phyloP scores from a whole-genome alignment of 2,113 vertebrate genomes.

The Myotis davidii region DNA sequence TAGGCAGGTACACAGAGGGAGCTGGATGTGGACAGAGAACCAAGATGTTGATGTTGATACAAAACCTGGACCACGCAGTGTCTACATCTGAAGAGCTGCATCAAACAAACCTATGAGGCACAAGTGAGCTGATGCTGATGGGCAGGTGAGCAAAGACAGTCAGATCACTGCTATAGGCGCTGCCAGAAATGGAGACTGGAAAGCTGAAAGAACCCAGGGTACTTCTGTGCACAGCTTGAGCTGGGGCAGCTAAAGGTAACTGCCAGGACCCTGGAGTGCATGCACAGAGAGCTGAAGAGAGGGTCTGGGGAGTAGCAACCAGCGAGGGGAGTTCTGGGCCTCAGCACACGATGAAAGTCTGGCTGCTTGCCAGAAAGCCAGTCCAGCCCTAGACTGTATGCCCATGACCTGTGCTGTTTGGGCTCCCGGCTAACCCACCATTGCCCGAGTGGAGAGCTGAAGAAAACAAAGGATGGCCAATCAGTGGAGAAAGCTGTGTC shows the following conservation, averaged over 20 bases:
- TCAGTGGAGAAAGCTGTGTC: background rate
- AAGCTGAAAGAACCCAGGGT: background rate
- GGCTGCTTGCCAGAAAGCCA: background rate
- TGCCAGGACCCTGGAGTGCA: background rate
- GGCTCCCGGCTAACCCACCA: background rate
- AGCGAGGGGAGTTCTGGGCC: background rate
- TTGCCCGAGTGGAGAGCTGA: background rate
- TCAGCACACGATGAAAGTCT: background rate
- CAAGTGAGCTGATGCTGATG: background rate
- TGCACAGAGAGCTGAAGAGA: background rate
- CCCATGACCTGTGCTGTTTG: background rate
- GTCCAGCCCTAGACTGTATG: background rate
- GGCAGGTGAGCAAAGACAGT: background rate
- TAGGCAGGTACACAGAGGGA: background rate
- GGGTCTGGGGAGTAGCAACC: background rate
- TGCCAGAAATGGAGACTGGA: background rate
- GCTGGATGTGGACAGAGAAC: background rate
- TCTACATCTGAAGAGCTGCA: background rate
- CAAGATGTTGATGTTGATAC: background rate
- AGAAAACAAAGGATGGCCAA: background rate
- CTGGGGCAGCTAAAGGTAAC: background rate
- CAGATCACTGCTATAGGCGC: background rate
- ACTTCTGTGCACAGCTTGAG: background rate
- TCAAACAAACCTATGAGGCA: background rate
- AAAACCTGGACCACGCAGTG: background rate